These are phyloP conservation scores for Pelecanoides urinatrix DNA, from an alignment of 2,113 vertebrate species.

Conservation along the genomic window DNA sequence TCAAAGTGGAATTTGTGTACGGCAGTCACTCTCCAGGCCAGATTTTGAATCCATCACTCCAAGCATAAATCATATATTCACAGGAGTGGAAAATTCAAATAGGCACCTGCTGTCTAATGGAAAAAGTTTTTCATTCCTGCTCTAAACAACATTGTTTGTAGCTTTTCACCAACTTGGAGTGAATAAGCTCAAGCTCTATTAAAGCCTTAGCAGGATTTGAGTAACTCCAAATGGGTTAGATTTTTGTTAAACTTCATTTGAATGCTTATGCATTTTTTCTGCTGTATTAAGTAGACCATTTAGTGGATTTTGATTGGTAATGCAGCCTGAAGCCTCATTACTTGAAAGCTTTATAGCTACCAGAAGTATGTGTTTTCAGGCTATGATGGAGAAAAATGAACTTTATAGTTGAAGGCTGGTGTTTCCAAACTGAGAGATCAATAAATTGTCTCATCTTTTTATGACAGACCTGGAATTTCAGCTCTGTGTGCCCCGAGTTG, in stretches of 20 bases:
- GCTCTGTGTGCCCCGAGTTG: neutral
- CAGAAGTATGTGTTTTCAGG: neutral
- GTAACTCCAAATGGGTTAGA: neutral
- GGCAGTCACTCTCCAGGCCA: neutral
- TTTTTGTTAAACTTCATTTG: slow-evolving; percentile 25
- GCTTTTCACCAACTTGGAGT: neutral
- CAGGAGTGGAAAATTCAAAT: neutral
- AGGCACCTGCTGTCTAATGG: slow-evolving; percentile 32
- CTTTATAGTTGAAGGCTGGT: neutral
- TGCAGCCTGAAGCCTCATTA: slow-evolving; percentile 21
- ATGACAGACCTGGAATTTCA: neutral
- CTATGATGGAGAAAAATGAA: neutral
- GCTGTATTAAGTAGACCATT: neutral
- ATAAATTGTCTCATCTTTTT: neutral
- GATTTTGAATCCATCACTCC: slow-evolving; percentile 11
- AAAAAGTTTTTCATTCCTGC: neutral
- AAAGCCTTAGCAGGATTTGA: neutral
- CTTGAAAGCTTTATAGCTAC: neutral
- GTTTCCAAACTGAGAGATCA: neutral
- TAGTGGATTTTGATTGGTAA: slow-evolving; percentile 35
- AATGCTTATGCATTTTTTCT: neutral
- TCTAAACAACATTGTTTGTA: neutral
- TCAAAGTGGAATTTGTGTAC: neutral
- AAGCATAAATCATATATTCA: neutral
- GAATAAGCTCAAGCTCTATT: neutral